Conservation (phyloP, 2,797 vertebrate genomes). For the Sebastes glaucus region DNA sequence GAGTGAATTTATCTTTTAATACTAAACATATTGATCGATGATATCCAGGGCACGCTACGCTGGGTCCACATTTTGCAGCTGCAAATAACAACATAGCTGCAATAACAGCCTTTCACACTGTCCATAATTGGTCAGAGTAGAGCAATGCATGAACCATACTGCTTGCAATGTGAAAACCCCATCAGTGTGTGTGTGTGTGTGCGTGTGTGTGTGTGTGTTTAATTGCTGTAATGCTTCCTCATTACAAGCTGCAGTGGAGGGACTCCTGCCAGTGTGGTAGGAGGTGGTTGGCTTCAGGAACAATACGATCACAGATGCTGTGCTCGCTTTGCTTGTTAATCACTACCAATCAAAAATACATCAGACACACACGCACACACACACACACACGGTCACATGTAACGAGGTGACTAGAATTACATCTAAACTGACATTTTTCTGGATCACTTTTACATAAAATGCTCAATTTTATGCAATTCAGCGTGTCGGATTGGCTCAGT, state of each 20-base stretch:
- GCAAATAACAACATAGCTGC: constrained; percentile 1
- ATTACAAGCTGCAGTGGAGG: constrained; percentile 38
- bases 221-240: constrained; percentile 30
- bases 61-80: not conserved
- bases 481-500: not conserved
- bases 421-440: not conserved
- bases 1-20: not conserved
- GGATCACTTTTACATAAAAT: not conserved
- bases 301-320: constrained; percentile 46
- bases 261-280: constrained; percentile 48
- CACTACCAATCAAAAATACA: constrained; percentile 51
- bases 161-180: not conserved
- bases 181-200: not conserved
- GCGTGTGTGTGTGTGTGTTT: constrained; percentile 1
- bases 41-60: not conserved
- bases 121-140: not conserved
- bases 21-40: not conserved
- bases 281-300: constrained; percentile 43
- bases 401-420: not conserved
- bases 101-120: constrained; percentile 12
- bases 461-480: not conserved
- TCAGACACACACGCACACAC: constrained; percentile 18
- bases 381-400: not conserved
- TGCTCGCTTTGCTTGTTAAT: constrained; percentile 47
- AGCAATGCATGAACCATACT: not conserved